phyloP scores from a whole-genome alignment of 2,113 vertebrate genomes.

The Neopipo cinnamomea region DNA sequence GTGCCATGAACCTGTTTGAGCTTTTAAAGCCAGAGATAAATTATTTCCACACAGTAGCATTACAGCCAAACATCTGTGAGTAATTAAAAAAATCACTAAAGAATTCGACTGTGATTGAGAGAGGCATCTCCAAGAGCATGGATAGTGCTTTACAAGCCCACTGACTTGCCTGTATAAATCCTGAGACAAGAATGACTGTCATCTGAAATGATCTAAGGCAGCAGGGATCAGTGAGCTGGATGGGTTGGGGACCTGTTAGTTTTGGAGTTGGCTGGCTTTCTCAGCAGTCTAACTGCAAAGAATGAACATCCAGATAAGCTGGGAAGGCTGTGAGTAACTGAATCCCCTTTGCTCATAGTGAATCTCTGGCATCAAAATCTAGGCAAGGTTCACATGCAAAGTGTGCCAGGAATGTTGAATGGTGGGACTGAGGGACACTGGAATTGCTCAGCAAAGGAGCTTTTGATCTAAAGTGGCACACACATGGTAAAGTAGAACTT shows the following conservation, averaged over 20 bases:
- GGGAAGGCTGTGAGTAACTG: background rate
- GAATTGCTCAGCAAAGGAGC: background rate
- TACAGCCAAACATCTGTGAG: constrained; percentile 68
- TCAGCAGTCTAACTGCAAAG: background rate
- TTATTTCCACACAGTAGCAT: constrained; percentile 59
- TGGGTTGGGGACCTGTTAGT: background rate
- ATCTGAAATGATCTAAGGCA: background rate
- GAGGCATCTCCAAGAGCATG: background rate
- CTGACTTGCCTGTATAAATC: constrained; percentile 29
- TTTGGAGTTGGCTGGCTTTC: background rate
- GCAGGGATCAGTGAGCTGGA: background rate
- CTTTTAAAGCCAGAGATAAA: constrained; percentile 74
- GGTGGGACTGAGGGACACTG: background rate
- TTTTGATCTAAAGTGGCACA: background rate
- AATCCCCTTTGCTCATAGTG: background rate
- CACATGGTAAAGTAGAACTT: background rate
- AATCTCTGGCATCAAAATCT: background rate
- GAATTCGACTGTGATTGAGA: constrained; percentile 41
- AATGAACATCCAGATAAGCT: background rate
- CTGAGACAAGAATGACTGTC: background rate
- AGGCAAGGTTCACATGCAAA: background rate
- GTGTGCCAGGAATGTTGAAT: background rate
- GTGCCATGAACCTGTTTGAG: constrained; percentile 55
- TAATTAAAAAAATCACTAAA: constrained; percentile 65
- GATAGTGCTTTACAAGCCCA: constrained; percentile 8